A percentile compares a stretch with the other conserved stretches of the same genome.
Evolutionary conservation across 1,140 invertebrate genomes (phyloP).

Genomic region (Vollenhovia emeryi): DNA sequence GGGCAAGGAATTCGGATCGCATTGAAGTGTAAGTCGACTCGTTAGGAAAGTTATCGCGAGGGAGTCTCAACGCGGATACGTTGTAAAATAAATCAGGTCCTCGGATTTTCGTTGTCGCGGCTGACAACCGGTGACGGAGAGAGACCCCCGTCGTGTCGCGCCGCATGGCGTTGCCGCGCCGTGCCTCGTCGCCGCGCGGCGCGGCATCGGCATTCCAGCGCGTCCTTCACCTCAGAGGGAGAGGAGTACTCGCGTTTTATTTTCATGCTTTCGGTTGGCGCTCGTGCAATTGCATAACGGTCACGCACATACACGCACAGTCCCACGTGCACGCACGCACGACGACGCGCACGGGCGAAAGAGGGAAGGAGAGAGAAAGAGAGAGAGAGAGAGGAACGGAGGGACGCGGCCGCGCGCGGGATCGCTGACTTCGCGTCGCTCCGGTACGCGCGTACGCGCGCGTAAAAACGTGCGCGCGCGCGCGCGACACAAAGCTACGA

Average conservation of each 20-base stretch:
- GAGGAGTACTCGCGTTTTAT: slow-evolving; percentile 69
- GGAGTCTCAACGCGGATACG: neutral
- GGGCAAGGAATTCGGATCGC: neutral
- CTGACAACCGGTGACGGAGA: neutral
- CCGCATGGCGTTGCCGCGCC: neutral
- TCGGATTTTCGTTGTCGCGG: neutral
- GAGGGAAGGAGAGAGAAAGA: neutral
- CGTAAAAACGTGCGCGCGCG: slow-evolving; percentile 53
- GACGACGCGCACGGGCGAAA: slow-evolving; percentile 25
- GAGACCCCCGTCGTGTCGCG: neutral
- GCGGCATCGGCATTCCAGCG: slow-evolving; percentile 60
- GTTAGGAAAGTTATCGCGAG: neutral
- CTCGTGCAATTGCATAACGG: slow-evolving; percentile 74
- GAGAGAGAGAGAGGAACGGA: neutral
- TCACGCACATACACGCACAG: slow-evolving; percentile 57
- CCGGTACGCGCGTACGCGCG: slow-evolving; percentile 31
- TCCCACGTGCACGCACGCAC: neutral
- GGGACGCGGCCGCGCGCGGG: neutral
- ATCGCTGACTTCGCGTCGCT: slow-evolving; percentile 26
- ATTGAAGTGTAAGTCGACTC: neutral
- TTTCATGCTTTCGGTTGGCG: slow-evolving; percentile 73
- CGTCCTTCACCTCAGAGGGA: slow-evolving; percentile 69
- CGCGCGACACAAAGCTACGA: neutral
- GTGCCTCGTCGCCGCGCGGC: neutral
- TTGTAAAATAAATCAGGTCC: neutral